Evolutionary conservation across 2,113 vertebrate genomes (phyloP).

Genomic region (Porphyrio hochstetteri): DNA sequence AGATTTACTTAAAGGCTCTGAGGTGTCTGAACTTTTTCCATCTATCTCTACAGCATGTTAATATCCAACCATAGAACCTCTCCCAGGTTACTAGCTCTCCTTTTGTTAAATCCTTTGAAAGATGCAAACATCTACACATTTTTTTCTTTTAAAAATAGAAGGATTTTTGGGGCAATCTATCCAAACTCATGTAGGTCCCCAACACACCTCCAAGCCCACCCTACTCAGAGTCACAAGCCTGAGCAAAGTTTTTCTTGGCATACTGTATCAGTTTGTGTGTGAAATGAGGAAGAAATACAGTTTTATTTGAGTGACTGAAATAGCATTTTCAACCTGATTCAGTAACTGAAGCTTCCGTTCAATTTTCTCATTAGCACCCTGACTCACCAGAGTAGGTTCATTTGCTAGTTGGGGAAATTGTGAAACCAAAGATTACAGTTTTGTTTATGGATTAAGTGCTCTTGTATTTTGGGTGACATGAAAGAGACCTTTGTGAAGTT

Average conservation of each 20-base stretch:
- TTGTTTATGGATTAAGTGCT: conserved; percentile 2
- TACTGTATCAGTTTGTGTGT: not conserved
- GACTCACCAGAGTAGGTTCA: not conserved
- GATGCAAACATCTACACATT: not conserved
- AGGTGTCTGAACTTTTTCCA: not conserved
- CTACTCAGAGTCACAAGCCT: not conserved
- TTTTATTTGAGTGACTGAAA: not conserved
- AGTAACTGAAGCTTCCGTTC: not conserved
- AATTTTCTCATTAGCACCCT: not conserved
- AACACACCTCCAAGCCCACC: not conserved
- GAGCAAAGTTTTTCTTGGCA: not conserved
- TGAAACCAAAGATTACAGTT: not conserved
- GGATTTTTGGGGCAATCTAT: not conserved
- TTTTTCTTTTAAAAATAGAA: not conserved
- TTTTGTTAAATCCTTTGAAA: not conserved
- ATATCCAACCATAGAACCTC: not conserved
- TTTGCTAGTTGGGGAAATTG: not conserved
- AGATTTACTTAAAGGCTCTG: not conserved
- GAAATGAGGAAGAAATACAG: not conserved
- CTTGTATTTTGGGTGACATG: not conserved
- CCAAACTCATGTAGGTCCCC: not conserved
- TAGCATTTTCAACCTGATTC: not conserved
- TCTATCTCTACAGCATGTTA: not conserved
- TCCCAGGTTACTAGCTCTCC: not conserved
- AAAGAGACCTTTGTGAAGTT: not conserved